phyloP scores from a whole-genome alignment of 2,113 vertebrate genomes.

The Trematocara nigrifrons region DNA sequence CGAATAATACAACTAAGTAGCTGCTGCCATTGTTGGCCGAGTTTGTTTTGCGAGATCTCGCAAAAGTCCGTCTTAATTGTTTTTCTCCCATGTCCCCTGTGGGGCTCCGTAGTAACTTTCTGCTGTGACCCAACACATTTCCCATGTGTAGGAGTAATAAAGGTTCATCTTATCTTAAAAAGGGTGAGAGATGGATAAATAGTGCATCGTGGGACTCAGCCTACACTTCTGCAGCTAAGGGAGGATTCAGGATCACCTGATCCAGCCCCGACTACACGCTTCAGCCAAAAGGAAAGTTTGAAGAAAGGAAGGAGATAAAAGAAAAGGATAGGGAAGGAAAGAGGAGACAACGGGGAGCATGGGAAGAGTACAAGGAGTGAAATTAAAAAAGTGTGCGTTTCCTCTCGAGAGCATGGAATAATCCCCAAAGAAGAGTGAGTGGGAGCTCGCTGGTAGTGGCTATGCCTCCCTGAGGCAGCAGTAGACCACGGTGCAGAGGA shows the following conservation, averaged over 20 bases:
- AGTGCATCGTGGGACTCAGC: background rate
- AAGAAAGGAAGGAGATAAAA: background rate
- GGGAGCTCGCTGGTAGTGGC: background rate
- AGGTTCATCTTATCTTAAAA: background rate
- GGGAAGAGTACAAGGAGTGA: too few relatives aligned
- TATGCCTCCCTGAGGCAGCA: too few relatives aligned
- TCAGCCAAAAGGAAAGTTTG: background rate
- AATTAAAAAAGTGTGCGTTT: too few relatives aligned
- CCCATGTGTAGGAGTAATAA: accelerated
- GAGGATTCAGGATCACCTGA: background rate
- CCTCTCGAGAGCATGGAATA: background rate
- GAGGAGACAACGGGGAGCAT: background rate
- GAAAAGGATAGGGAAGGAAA: background rate
- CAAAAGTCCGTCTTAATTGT: too few relatives aligned
- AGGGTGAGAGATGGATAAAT: background rate
- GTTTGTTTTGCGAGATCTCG: too few relatives aligned
- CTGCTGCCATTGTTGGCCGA: too few relatives aligned
- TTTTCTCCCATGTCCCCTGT: background rate
- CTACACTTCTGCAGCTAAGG: background rate
- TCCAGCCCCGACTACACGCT: background rate
- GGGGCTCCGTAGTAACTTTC: background rate
- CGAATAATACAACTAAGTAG: too few relatives aligned
- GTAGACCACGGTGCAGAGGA: too few relatives aligned
- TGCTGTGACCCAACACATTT: background rate
- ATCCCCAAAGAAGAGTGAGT: background rate